phyloP scores from a whole-genome alignment of 64 coral and sea anemone species.

The Platygyra sinensis region DNA sequence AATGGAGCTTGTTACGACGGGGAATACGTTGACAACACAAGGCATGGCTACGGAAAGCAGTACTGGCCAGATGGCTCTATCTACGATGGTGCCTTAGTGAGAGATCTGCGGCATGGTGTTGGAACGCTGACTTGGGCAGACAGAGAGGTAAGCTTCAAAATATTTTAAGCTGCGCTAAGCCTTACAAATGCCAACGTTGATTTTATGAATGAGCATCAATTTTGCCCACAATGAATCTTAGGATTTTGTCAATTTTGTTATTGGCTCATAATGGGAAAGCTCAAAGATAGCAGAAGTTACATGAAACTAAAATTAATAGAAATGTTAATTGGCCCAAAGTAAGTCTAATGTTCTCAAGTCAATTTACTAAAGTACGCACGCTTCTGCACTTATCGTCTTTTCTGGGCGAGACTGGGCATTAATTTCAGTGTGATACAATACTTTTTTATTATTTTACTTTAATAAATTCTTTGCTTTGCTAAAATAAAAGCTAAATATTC shows the following conservation, averaged over 20 bases:
- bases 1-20: conserved; percentile 97
- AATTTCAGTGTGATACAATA: neutral
- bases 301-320: too few relatives aligned
- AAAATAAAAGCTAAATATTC: neutral
- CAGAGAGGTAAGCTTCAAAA: conserved; percentile 74
- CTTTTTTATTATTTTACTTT: neutral
- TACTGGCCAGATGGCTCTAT: conserved; percentile 87
- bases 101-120: conserved; percentile 85
- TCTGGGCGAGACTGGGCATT: neutral
- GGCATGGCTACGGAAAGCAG: conserved; percentile 91
- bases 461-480: neutral
- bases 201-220: neutral
- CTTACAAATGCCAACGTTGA: neutral
- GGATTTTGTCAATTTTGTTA: neutral
- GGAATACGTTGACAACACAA: conserved; percentile 86
- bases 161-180: neutral
- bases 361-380: neutral
- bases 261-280: neutral
- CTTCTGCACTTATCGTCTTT: neutral
- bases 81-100: conserved; percentile 77
- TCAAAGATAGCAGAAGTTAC: neutral
- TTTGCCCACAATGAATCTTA: neutral
- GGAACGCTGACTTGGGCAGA: conserved; percentile 81
- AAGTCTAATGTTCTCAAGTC: neutral
- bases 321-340: neutral